Conservation (phyloP, 2,888 invertebrate genomes). For the Eurytoma californica region DNA sequence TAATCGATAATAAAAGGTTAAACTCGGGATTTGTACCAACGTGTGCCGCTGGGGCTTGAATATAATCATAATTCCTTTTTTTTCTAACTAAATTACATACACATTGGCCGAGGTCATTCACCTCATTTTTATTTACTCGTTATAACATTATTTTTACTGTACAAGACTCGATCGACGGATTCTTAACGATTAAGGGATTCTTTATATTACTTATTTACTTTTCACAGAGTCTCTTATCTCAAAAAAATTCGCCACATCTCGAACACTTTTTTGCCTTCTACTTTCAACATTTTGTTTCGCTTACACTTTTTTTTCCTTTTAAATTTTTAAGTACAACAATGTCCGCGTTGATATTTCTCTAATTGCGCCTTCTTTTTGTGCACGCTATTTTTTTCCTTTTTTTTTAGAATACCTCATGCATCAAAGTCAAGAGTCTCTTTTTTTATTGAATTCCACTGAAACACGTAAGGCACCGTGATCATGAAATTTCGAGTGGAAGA, state of each 20-base stretch:
- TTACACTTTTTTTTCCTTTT: constrained; percentile 7
- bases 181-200: constrained; percentile 55
- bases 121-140: constrained; percentile 18
- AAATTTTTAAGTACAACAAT: constrained; percentile 18
- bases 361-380: constrained; percentile 18
- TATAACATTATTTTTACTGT: constrained; percentile 50
- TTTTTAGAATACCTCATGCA: constrained; percentile 2
- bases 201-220: constrained; percentile 28
- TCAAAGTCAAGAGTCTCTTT: constrained; percentile 3
- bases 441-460: constrained; percentile 47
- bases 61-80: constrained; percentile 52
- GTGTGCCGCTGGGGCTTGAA: constrained; percentile 62
- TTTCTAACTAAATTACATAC: constrained; percentile 58
- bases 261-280: constrained; percentile 43
- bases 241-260: constrained; percentile 26
- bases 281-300: constrained; percentile 46
- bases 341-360: constrained; percentile 4
- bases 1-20: constrained; percentile 52
- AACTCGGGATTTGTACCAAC: constrained; percentile 65
- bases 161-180: constrained; percentile 56
- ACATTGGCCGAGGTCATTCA: constrained; percentile 54
- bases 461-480: constrained; percentile 58
- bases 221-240: constrained; percentile 26
- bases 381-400: constrained; percentile 4
- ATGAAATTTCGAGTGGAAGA: constrained; percentile 54